Conservation (phyloP, 2,888 invertebrate species). For the Calliphora vomitoria region DNA sequence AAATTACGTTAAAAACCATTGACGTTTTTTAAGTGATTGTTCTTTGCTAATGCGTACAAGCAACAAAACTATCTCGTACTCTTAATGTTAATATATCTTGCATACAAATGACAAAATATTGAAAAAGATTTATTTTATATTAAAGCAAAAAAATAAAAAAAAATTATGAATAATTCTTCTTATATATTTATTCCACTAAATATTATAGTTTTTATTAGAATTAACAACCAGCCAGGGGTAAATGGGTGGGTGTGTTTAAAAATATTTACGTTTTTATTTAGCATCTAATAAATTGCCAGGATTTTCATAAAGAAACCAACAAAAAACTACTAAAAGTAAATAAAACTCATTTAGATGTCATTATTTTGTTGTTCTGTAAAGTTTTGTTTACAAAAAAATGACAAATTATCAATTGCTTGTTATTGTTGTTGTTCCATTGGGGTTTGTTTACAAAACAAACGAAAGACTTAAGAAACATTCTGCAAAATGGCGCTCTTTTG, state of each 20-base stretch:
- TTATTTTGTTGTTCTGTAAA: neutral
- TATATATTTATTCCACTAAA: neutral
- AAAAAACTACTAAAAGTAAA: neutral
- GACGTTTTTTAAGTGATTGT: slow-evolving; percentile 40
- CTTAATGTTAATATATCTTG: neutral
- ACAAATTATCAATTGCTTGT: neutral
- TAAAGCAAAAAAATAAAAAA: slow-evolving; percentile 1
- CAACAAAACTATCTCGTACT: slow-evolving; percentile 2
- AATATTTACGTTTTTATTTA: neutral
- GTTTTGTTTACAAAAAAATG: neutral
- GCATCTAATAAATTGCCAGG: no score
- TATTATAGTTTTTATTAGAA: neutral
- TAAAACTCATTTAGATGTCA: neutral
- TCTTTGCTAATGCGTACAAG: slow-evolving; percentile 33
- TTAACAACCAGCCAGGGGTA: neutral
- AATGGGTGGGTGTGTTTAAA: slow-evolving; percentile 13
- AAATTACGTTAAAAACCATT: slow-evolving; percentile 39
- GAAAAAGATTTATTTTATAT: slow-evolving; percentile 13
- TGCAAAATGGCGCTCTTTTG: neutral
- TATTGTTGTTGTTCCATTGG: neutral
- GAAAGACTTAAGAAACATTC: slow-evolving; percentile 5
- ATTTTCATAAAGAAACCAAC: neutral
- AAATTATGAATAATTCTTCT: slow-evolving; percentile 28
- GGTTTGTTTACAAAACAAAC: slow-evolving; percentile 1
- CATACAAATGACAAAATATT: slow-evolving; percentile 20